phyloP scores from a whole-genome alignment of 2,113 vertebrate species.

The Mustelus asterias region DNA sequence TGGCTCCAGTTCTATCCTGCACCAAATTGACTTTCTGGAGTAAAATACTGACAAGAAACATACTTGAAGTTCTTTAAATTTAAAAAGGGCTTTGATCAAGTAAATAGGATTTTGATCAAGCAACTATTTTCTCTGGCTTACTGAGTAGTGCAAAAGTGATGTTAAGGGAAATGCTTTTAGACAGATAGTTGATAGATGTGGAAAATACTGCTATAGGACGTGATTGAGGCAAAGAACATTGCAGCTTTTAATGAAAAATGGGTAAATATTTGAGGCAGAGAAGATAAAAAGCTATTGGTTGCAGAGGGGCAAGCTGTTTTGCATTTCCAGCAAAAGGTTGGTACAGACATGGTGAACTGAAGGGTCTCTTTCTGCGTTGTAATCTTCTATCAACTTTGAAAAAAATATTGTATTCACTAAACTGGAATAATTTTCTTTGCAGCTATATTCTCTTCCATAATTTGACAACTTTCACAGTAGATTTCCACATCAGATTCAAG shows the following conservation, averaged over 20 bases:
- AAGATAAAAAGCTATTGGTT: too few relatives aligned
- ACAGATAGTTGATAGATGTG: not conserved
- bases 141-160: not conserved
- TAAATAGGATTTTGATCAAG: not conserved
- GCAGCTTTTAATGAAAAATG: too few relatives aligned
- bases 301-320: not conserved
- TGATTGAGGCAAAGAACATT: too few relatives aligned
- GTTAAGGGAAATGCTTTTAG: not conserved
- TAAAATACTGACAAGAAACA: not conserved
- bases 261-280: too few relatives aligned
- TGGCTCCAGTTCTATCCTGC: too few relatives aligned
- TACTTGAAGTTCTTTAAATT: not conserved
- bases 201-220: too few relatives aligned
- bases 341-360: not conserved
- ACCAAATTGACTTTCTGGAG: too few relatives aligned
- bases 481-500: not conserved
- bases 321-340: not conserved
- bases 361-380: not conserved
- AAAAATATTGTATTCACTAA: not conserved
- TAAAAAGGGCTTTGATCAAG: not conserved
- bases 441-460: not conserved
- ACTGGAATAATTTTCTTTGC: not conserved
- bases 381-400: not conserved
- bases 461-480: not conserved
- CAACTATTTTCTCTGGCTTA: not conserved